A percentile compares a stretch with the other conserved stretches of the same genome.
Evolutionary conservation across 1,140 invertebrate genomes (phyloP).

Genomic region (Bradynema listronoti): DNA sequence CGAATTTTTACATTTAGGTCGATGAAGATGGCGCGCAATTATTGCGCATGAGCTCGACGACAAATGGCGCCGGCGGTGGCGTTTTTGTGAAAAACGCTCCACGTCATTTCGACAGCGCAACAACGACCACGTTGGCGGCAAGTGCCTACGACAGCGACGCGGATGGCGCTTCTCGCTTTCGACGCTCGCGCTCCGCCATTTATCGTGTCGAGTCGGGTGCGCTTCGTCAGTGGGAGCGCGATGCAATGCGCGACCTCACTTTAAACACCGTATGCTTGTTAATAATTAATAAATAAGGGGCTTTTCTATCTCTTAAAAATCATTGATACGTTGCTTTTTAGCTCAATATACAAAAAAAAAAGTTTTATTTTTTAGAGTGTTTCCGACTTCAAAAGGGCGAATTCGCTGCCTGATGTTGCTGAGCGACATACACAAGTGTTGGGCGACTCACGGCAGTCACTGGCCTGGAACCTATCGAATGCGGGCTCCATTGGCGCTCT

Average conservation of each 20-base stretch:
- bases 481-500: background rate
- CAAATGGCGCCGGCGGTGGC: background rate
- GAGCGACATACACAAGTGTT: slow-evolving; percentile 18
- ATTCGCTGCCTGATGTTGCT: slow-evolving; percentile 52
- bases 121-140: no score
- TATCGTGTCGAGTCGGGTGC: slow-evolving; percentile 52
- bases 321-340: slow-evolving; percentile 1
- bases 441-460: background rate
- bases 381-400: slow-evolving; percentile 47
- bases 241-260: no score
- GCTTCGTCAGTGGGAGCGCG: slow-evolving; percentile 48
- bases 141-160: no score
- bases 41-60: slow-evolving; percentile 22
- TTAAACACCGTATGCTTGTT: slow-evolving; percentile 14
- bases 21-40: slow-evolving; percentile 8
- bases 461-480: slow-evolving; percentile 21
- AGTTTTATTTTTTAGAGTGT: background rate
- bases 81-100: no score
- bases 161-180: slow-evolving; percentile 28
- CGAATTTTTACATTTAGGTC: slow-evolving; percentile 2
- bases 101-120: no score
- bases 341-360: background rate
- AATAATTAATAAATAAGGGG: background rate
- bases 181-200: slow-evolving; percentile 47
- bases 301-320: background rate